These are phyloP conservation scores for Oryctes rhinoceros DNA, from an alignment of 1,140 invertebrate genomes.

Conservation along the genomic window DNA sequence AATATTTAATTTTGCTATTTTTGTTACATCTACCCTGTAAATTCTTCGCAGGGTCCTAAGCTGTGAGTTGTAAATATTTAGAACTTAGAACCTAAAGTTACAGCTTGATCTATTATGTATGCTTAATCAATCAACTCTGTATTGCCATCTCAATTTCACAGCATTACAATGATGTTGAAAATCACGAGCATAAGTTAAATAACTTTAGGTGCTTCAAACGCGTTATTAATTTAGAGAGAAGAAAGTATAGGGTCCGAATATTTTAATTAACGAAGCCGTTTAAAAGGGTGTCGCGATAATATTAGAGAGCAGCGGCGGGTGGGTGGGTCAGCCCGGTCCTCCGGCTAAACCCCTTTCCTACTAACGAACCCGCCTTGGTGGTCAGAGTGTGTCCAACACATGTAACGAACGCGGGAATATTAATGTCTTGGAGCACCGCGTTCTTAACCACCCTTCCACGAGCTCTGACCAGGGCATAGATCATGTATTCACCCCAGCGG, in stretches of 20 bases:
- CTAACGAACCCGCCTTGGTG: conserved; percentile 47
- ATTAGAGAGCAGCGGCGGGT: neutral
- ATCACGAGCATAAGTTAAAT: neutral
- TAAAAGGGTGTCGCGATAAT: conserved; percentile 37
- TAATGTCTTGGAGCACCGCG: conserved; percentile 60
- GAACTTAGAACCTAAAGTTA: neutral
- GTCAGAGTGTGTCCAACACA: conserved; percentile 55
- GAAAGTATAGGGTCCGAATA: conserved; percentile 18
- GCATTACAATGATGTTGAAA: neutral
- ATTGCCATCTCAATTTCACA: too few species aligned
- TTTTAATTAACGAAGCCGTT: conserved; percentile 26
- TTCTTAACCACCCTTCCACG: conserved; percentile 57
- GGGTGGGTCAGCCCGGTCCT: conserved; percentile 16
- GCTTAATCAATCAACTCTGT: too few species aligned
- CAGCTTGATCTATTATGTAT: neutral
- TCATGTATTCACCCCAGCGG: conserved; percentile 52
- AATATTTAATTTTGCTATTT: neutral
- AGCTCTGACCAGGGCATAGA: conserved; percentile 57
- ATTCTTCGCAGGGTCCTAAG: neutral
- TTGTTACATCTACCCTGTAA: neutral
- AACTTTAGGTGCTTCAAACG: neutral
- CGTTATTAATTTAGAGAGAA: conserved; percentile 20
- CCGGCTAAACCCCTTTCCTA: conserved; percentile 3
- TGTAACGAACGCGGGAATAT: conserved; percentile 58
- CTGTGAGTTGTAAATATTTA: neutral